Evolutionary conservation across 1,140 invertebrate genomes (phyloP), one percentile per base, ranked within the genome.

Genomic region (Piezodorus guildinii): DNA sequence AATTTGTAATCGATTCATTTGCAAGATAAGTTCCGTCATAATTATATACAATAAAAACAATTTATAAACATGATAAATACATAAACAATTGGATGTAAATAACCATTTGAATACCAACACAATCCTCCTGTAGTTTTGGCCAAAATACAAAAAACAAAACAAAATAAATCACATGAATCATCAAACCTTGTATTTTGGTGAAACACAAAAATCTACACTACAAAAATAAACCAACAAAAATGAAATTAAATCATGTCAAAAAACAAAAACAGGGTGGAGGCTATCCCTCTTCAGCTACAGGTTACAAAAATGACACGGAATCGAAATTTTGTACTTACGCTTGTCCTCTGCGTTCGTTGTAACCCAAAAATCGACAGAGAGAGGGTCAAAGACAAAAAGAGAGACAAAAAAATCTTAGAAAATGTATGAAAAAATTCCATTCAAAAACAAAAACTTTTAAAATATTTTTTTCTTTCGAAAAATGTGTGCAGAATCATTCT

Each of bases 51-150:
- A 30, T 30, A 30, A 30, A 4, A 30, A 30, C 27, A 30, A 30
- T 30, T 30, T 30, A 30, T 30, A 30, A 30, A 30, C 27, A 30
- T 30, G 27, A 30, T 4, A 30, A 30, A 30, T 30, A 30, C 27
- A 30, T 30, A 30, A 30, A 30, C 27, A 30, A 30, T 30, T 3
- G 6, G 51, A 52, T 21, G 12, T 52, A 52, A 17, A 58, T 46
- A 56, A 56, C 62, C 71, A 71, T 71, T 71, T 72, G 71, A 71
- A 72, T 71, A 72, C 70, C 70, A 72, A 72, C 71, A 71, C 71
- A 60, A 61, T 60, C 27, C 44, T 39, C 30, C 25, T 59, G 56
- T 52, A 19, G 51, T 19, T 52, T 52, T 52, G 51, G 51, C 59
- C 34, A 60, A 60, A 44, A 44, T 21, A 43, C 27, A 44, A 44